These are phyloP conservation scores for Laterallus jamaicensis DNA, from an alignment of 2,113 vertebrate species.

Conservation along the genomic window DNA sequence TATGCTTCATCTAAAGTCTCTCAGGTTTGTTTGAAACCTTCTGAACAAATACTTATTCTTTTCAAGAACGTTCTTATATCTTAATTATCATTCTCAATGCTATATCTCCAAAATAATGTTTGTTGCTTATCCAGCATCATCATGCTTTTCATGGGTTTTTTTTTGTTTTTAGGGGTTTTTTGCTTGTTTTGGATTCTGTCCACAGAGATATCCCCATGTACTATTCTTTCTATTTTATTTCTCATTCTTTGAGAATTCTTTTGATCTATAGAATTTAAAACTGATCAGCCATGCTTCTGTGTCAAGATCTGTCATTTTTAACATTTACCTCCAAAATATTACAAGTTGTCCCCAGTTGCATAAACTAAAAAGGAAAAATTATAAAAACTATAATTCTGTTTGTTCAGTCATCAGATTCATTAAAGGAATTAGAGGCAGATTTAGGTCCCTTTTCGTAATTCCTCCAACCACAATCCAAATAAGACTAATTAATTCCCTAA, in stretches of 20 bases:
- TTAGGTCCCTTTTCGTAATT: background rate
- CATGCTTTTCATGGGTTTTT: background rate
- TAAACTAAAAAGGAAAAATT: background rate
- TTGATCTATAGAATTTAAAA: background rate
- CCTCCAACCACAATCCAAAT: background rate
- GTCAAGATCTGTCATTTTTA: background rate
- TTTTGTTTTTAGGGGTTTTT: background rate
- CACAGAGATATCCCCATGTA: background rate
- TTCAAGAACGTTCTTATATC: background rate
- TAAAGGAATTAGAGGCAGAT: background rate
- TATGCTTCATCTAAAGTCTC: background rate
- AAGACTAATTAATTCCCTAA: background rate
- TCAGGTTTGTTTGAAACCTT: background rate
- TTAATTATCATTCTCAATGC: background rate
- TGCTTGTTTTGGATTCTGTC: background rate
- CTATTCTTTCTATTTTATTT: background rate
- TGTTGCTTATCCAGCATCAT: background rate
- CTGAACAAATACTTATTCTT: background rate
- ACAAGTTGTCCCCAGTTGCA: background rate
- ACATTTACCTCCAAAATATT: background rate
- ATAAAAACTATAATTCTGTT: no score
- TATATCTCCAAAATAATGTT: background rate
- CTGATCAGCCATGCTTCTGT: background rate
- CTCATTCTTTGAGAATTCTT: background rate
- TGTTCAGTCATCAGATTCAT: background rate